Conservation (phyloP, 2,888 invertebrate genomes). For the Drosophila prostipennis region DNA sequence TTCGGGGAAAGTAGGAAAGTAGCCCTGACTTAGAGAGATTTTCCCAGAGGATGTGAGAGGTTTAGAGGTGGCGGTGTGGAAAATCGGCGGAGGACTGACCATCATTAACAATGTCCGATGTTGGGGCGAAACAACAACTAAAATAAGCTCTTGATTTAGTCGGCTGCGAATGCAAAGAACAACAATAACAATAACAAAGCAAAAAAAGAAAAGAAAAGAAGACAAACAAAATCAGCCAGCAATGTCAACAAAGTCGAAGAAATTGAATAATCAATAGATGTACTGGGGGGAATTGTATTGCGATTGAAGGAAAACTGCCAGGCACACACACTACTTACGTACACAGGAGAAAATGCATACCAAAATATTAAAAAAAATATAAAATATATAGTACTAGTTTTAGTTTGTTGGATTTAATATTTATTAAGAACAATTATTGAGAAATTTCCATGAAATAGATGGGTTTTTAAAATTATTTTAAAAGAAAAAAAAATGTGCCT, state of each 20-base stretch:
- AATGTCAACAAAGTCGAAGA: constrained; percentile 64
- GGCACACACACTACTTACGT: constrained; percentile 1
- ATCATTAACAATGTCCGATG: constrained; percentile 24
- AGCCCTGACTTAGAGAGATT: constrained; percentile 16
- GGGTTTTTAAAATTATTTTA: too few relatives aligned
- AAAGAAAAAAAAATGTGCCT: too few relatives aligned
- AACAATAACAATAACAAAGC: constrained; percentile 30
- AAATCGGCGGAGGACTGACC: constrained; percentile 9
- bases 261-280: constrained; percentile 69
- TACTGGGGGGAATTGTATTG: not conserved
- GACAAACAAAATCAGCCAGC: constrained; percentile 40
- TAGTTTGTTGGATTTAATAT: too few relatives aligned
- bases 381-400: too few relatives aligned
- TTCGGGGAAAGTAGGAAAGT: constrained; percentile 8
- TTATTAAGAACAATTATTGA: too few relatives aligned
- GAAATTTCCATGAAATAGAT: too few relatives aligned
- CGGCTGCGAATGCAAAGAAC: constrained; percentile 30
- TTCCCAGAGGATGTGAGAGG: not conserved
- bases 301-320: constrained; percentile 7
- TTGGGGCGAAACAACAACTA: constrained; percentile 20
- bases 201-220: not conserved
- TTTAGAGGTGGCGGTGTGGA: not conserved
- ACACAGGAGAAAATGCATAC: not conserved
- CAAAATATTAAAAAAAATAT: too few relatives aligned
- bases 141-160: constrained; percentile 43